phyloP scores from a whole-genome alignment of 2,888 invertebrate species.

The Drosophila rellima region DNA sequence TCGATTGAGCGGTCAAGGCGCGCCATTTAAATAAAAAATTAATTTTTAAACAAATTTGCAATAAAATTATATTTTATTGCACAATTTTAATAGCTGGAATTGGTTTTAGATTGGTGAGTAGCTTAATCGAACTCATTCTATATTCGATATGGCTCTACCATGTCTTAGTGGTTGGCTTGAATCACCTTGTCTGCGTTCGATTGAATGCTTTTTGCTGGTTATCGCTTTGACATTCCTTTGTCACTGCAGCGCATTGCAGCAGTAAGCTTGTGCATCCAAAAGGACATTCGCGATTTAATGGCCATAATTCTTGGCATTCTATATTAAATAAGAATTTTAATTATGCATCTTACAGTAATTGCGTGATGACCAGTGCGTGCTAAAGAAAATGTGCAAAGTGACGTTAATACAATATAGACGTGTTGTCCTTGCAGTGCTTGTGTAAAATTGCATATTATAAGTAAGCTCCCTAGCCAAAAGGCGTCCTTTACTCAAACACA shows the following conservation, averaged over 20 bases:
- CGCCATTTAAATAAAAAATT: neutral
- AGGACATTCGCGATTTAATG: conserved; percentile 18
- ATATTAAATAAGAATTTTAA: conserved; percentile 32
- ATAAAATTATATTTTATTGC: neutral
- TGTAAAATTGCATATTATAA: conserved; percentile 43
- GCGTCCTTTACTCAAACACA: conserved; percentile 1
- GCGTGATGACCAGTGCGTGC: conserved; percentile 63
- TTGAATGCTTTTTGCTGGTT: conserved; percentile 12
- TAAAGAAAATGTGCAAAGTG: conserved; percentile 32
- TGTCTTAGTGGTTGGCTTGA: neutral
- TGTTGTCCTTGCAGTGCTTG: conserved; percentile 51
- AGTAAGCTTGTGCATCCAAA: conserved; percentile 25
- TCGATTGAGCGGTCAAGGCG: neutral
- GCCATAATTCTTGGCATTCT: conserved; percentile 4
- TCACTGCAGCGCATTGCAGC: conserved; percentile 29
- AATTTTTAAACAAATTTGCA: neutral
- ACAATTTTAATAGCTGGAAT: neutral
- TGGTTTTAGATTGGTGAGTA: neutral
- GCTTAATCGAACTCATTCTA: neutral
- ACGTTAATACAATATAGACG: conserved; percentile 23
- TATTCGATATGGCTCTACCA: neutral
- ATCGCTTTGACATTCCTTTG: conserved; percentile 5
- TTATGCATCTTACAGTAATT: conserved; percentile 8
- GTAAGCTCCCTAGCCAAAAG: conserved; percentile 16
- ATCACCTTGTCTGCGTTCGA: conserved; percentile 33